phyloP scores from a whole-genome alignment of 2,113 vertebrate genomes.

The Nannobrachium achirus region DNA sequence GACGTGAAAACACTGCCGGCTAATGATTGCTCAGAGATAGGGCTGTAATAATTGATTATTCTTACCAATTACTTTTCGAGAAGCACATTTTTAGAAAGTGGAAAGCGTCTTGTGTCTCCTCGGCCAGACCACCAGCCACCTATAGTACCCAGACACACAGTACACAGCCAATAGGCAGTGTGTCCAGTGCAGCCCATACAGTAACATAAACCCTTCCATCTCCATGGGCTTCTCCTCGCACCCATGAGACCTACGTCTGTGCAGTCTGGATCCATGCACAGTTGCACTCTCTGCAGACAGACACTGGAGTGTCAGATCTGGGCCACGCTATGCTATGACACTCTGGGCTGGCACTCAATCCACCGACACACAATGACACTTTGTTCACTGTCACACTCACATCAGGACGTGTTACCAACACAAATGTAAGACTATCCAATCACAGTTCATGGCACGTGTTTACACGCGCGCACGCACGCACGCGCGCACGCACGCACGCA shows the following conservation, averaged over 20 bases:
- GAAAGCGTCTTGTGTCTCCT: too few relatives aligned
- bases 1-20: neutral
- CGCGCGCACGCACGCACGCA: slow-evolving; percentile 36
- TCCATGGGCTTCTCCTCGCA: slow-evolving; percentile 7
- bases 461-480: slow-evolving; percentile 8
- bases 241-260: slow-evolving; percentile 15
- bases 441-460: slow-evolving; percentile 19
- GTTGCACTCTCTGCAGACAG: slow-evolving; percentile 21
- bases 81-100: too few relatives aligned
- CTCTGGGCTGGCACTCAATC: slow-evolving; percentile 55
- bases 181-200: slow-evolving; percentile 15
- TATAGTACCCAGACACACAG: slow-evolving; percentile 17
- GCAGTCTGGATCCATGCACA: slow-evolving; percentile 27
- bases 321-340: slow-evolving; percentile 60
- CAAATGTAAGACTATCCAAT: slow-evolving; percentile 65
- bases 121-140: neutral
- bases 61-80: too few relatives aligned
- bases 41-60: too few relatives aligned
- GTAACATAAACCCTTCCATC: slow-evolving; percentile 18
- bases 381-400: slow-evolving; percentile 77
- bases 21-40: neutral
- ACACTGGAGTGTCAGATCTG: slow-evolving; percentile 60
- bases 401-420: slow-evolving; percentile 75
- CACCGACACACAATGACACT: slow-evolving; percentile 77
- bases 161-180: slow-evolving; percentile 15